phyloP scores from a whole-genome alignment of 2,888 invertebrate species.

The Yponomeuta sedellus region DNA sequence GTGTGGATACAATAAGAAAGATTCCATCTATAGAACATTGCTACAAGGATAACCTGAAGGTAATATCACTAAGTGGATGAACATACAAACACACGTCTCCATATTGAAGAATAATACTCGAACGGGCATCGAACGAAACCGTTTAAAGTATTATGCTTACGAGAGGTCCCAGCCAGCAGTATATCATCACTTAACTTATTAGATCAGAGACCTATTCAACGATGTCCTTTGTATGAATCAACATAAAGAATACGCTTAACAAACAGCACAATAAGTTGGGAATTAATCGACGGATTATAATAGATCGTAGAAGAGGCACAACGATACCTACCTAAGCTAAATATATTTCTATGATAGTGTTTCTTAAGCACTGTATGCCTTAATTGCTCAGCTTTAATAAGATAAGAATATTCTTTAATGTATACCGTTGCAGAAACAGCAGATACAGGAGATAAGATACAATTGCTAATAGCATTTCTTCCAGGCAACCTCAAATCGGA shows the following conservation, averaged over 20 bases:
- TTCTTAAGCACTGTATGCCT: not conserved
- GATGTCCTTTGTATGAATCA: conserved; percentile 17
- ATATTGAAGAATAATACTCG: conserved; percentile 64
- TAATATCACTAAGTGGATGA: not conserved
- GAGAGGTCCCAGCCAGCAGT: not conserved
- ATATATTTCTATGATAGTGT: not conserved
- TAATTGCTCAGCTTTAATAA: not conserved
- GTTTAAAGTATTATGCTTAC: conserved; percentile 3
- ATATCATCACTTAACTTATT: conserved; percentile 20
- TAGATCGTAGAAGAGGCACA: not conserved
- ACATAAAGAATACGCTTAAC: not conserved
- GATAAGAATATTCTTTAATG: too few relatives aligned
- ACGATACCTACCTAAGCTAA: not conserved
- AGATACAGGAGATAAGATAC: too few relatives aligned
- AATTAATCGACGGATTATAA: not conserved
- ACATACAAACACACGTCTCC: conserved; percentile 22
- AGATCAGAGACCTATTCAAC: conserved; percentile 22
- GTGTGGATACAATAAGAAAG: too few relatives aligned
- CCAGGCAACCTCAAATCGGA: too few relatives aligned
- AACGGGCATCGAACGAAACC: not conserved
- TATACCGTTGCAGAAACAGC: too few relatives aligned
- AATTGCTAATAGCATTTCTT: too few relatives aligned
- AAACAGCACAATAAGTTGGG: not conserved
- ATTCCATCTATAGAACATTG: too few relatives aligned
- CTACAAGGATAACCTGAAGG: too few relatives aligned